Base-by-base conservation (phyloP, 2,888 invertebrate genomes). In the Stenolophus ochropezus region DNA sequence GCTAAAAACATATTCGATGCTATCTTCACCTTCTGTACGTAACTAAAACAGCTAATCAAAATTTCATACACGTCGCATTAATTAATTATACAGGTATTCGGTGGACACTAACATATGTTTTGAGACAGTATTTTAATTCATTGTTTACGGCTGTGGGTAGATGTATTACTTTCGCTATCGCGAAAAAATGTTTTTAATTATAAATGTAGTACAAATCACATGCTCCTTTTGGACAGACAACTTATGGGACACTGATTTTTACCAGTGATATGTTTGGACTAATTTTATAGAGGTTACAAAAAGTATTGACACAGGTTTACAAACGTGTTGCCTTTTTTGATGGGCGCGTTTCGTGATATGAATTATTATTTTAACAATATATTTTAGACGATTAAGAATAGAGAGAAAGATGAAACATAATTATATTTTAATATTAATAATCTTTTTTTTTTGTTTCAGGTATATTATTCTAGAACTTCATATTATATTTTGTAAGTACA, bases 21-120 rank as follows among this genome's bases (percentile, higher is more conserved):
- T 75, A 75, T 75, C 75, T 75, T 11, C 16, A 33, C 23, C 73
- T 47, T 49, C 23, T 53, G 47, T 53, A 75, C 56, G 23, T 51
- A 75, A 75, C 51, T 75, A 53, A 53, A 53, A 75, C 75, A 27
- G 53, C 53, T 27, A 53, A 49, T 75, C 75, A 53, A 75, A 75
- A 75, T 75, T 75, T 75, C 27, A 75, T 75, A 75, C 75, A 75
- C 75, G 75, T 75, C 53, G 16, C 16, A 51, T 53, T 75, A 75
- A 75, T 75, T 75, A 75, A 75, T 75, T 75, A 75, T 75, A 75
- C 75, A 75, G 53, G 75, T 53, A 75, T 75, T 75, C 27, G 51
- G 1, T 8, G 16, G 53, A 75, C 75, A 53, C 49, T 75, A 53
- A 75, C 75, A 75, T 53, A 75, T 75, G 75, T 75, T 75, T 75